Conservation (phyloP, 2,888 invertebrate genomes). For the Stenolophus ochropezus region DNA sequence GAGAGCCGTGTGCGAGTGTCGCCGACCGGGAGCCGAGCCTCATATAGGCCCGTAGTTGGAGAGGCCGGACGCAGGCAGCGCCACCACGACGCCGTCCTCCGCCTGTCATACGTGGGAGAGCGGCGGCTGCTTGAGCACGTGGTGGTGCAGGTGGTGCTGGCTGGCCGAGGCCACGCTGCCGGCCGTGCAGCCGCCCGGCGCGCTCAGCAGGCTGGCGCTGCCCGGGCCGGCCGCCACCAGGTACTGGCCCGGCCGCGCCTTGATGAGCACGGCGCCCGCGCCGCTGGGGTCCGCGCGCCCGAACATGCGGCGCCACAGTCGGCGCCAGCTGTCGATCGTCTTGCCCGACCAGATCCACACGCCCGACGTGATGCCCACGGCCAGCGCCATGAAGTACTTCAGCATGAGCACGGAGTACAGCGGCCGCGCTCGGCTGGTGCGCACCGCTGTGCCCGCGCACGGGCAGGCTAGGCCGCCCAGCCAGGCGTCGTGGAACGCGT, state of each 20-base stretch:
- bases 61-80: slow-evolving; percentile 73
- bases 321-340: slow-evolving; percentile 92
- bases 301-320: slow-evolving; percentile 85
- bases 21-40: slow-evolving; percentile 71
- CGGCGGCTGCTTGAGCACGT: slow-evolving; percentile 85
- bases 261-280: slow-evolving; percentile 77
- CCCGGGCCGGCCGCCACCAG: slow-evolving; percentile 77
- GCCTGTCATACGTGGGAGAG: slow-evolving; percentile 85
- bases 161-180: slow-evolving; percentile 82
- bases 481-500: slow-evolving; percentile 87
- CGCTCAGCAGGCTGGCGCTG: slow-evolving; percentile 76
- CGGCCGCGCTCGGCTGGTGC: slow-evolving; percentile 76
- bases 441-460: slow-evolving; percentile 75
- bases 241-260: slow-evolving; percentile 76
- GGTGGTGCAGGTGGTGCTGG: slow-evolving; percentile 83
- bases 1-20: slow-evolving; percentile 73
- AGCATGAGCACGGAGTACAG: slow-evolving; percentile 91
- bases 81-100: slow-evolving; percentile 75
- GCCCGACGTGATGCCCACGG: slow-evolving; percentile 95
- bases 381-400: slow-evolving; percentile 95
- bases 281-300: slow-evolving; percentile 76
- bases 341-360: slow-evolving; percentile 99
- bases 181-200: slow-evolving; percentile 68
- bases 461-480: slow-evolving; percentile 88
- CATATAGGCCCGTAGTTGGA: slow-evolving; percentile 80